Evolutionary conservation across 2,113 vertebrate species (phyloP).

Genomic region (Calyptommatus sinebrachiatus): DNA sequence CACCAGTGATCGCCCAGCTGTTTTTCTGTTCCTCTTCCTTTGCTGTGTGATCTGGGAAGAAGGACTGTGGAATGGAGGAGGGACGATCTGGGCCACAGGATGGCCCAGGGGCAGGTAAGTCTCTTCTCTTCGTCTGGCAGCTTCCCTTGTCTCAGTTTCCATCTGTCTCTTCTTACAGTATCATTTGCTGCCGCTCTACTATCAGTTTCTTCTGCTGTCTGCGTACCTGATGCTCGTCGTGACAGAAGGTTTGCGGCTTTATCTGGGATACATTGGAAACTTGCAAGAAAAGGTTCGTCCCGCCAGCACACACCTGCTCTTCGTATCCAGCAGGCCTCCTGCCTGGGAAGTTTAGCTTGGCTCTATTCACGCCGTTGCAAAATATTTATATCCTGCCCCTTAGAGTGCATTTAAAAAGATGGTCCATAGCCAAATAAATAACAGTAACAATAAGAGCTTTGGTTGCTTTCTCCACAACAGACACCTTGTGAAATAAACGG

Average conservation of each 20-base stretch:
- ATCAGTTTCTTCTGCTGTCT: conserved; percentile 78
- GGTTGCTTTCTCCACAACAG: too few species aligned
- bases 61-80: neutral
- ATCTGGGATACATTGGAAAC: conserved; percentile 83
- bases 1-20: too few species aligned
- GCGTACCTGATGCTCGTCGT: conserved; percentile 74
- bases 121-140: too few species aligned
- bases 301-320: accelerated
- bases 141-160: too few species aligned
- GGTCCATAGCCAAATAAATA: too few species aligned
- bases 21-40: neutral
- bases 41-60: neutral
- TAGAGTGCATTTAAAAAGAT: too few species aligned
- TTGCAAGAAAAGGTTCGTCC: conserved; percentile 80
- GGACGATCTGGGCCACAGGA: neutral
- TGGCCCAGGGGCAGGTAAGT: neutral
- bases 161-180: conserved; percentile 67
- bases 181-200: conserved; percentile 73
- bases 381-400: too few species aligned
- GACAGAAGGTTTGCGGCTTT: conserved; percentile 73
- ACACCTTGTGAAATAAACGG: too few species aligned
- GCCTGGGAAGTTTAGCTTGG: neutral
- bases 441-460: too few species aligned
- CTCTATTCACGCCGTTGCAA: neutral
- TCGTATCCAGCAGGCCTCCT: neutral